phyloP scores from a whole-genome alignment of 2,113 vertebrate species.

The Ptyas mucosa region DNA sequence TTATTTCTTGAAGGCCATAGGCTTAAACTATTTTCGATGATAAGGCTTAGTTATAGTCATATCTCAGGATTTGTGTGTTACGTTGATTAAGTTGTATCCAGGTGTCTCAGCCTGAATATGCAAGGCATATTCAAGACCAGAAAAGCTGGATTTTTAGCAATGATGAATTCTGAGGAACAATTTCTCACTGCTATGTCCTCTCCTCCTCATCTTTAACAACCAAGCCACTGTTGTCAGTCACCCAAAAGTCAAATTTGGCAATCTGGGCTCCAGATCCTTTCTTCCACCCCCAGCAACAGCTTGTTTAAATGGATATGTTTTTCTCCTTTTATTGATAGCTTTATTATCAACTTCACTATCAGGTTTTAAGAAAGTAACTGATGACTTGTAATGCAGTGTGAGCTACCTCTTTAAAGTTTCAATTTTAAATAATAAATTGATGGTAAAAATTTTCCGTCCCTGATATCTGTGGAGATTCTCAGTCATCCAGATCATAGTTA shows the following conservation, averaged over 20 bases:
- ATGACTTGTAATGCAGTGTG: not conserved
- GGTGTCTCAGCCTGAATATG: not conserved
- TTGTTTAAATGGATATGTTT: not conserved
- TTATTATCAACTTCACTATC: not conserved
- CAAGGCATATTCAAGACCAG: not conserved
- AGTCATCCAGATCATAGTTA: not conserved
- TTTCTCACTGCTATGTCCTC: not conserved
- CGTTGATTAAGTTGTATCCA: not conserved
- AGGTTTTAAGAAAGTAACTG: not conserved
- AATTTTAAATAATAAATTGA: rapidly evolving
- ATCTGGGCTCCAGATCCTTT: not conserved
- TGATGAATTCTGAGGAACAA: not conserved
- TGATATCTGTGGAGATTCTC: not conserved
- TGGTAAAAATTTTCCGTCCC: not conserved
- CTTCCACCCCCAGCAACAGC: not conserved
- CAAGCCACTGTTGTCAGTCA: not conserved
- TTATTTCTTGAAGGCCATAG: not conserved
- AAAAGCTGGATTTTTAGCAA: not conserved
- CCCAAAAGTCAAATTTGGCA: not conserved
- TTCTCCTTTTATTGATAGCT: not conserved
- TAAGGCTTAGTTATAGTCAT: not conserved
- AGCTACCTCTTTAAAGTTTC: rapidly evolving
- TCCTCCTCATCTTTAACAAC: not conserved
- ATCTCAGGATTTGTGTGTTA: not conserved
- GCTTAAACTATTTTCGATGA: not conserved